Evolutionary conservation across 2,797 vertebrate species (phyloP), one percentile per base, ranked within the genome.

Genomic region (Smutsia temminckii): DNA sequence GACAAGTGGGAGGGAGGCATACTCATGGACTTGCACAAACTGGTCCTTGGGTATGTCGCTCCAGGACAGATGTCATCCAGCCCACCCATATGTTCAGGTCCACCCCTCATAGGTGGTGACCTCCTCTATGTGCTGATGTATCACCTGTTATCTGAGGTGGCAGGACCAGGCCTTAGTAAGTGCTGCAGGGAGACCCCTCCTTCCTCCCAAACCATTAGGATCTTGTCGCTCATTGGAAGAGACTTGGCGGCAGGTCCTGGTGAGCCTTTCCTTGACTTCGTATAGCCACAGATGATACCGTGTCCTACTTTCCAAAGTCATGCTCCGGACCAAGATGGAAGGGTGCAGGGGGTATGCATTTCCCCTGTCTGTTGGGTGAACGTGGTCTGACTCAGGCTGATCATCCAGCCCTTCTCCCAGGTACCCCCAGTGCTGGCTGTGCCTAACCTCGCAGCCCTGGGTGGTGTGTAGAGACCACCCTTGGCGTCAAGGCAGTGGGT

Each of bases 1-100:
- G 25, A 53, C 46, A 17, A 16, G n/a, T 3, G 4, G 7, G 4
- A 18, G 12, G 29, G 42, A 8, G 5, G 1, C 9, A 2, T 17
- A 17, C 66, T 61, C n/a, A 59, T 14, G 16, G 21, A 66, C 37
- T 57, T 64, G 23, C 6, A 34, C 42, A 49, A 69, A 34, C 59
- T 55, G n/a, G 55, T 49, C 23, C 17, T 17, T n/a, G 13, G 64
- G n/a, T 68, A 9, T 68, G 7, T 23, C 55, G 7, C n/a, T 61
- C 21, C 9, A 32, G 23, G 29, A 42, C 64, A 66, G 5, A 8
- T 16, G n/a, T 53, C 57, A 16, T 9, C 32, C 8, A 64, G 55
- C 17, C 32, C 10, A 25, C 25, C 11, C 61, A 57, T 37, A 12
- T 5, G 4, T 27, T 69, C 37, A 64, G 17, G 49, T 32, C 6